Evolutionary conservation across 2,888 invertebrate genomes (phyloP).

Genomic region (Caenorhabditis auriculariae): DNA sequence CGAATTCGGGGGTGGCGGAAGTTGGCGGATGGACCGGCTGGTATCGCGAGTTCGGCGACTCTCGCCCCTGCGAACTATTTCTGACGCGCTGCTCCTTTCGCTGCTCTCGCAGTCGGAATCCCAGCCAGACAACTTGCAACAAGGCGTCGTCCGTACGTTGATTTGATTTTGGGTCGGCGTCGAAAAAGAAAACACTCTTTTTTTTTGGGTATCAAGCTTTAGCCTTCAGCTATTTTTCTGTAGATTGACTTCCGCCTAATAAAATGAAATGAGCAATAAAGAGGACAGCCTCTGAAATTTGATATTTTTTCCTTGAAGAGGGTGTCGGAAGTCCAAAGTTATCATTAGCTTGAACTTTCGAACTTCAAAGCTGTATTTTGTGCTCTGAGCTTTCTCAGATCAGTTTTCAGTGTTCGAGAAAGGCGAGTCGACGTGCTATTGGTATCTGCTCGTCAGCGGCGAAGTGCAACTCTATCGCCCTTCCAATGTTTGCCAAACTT

Average conservation of each 20-base stretch:
- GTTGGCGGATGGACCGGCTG: slow-evolving; percentile 52
- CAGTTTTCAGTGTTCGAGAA: slow-evolving; percentile 57
- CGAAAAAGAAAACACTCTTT: background rate
- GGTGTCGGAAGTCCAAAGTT: too few species aligned
- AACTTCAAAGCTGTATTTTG: background rate
- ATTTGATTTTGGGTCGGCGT: background rate
- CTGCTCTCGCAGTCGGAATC: slow-evolving; percentile 50
- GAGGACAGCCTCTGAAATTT: background rate
- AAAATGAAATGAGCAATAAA: too few species aligned
- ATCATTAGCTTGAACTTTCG: background rate
- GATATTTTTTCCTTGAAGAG: too few species aligned
- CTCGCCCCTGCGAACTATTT: slow-evolving; percentile 36
- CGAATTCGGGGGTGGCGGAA: too few species aligned
- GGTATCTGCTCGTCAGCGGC: slow-evolving; percentile 61
- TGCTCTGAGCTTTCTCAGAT: background rate
- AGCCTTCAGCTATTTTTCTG: too few species aligned
- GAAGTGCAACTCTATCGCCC: slow-evolving; percentile 55
- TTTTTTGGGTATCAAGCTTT: too few species aligned
- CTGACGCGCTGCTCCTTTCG: slow-evolving; percentile 49
- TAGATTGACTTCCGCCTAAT: too few species aligned
- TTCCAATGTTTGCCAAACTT: background rate
- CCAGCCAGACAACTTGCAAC: slow-evolving; percentile 47
- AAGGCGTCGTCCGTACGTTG: slow-evolving; percentile 56
- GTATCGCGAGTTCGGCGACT: slow-evolving; percentile 44
- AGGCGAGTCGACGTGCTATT: slow-evolving; percentile 48